Evolutionary conservation across 2,113 vertebrate species (phyloP).

Genomic region (Phalacrocorax aristotelis): DNA sequence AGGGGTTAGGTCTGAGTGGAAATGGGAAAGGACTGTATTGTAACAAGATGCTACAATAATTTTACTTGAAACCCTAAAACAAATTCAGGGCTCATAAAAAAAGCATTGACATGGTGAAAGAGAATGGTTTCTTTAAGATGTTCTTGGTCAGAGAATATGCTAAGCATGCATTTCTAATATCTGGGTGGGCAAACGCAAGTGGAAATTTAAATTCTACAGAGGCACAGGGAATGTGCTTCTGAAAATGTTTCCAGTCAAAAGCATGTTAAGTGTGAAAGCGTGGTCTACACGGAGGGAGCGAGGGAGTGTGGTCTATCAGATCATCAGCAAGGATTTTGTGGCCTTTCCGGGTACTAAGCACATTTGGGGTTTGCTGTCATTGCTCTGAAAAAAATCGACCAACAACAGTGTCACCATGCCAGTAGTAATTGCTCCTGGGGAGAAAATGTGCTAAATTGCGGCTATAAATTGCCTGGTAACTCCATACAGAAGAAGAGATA

Average conservation of each 20-base stretch:
- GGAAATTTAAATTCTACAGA: constrained; percentile 66
- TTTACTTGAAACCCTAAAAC: constrained; percentile 59
- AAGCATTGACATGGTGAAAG: constrained; percentile 62
- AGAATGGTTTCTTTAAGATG: constrained; percentile 73
- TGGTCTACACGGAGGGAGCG: constrained; percentile 11
- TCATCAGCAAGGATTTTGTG: constrained; percentile 16
- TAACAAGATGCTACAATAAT: constrained; percentile 62
- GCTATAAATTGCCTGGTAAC: neutral
- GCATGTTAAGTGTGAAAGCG: constrained; percentile 52
- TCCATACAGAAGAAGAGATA: neutral
- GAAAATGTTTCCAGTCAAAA: constrained; percentile 63
- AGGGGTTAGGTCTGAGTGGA: constrained; percentile 24
- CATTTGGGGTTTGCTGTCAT: neutral
- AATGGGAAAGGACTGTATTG: constrained; percentile 35
- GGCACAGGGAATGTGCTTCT: constrained; percentile 64
- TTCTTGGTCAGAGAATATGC: constrained; percentile 57
- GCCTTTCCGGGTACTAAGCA: neutral
- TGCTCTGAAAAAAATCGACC: neutral
- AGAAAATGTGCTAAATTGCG: neutral
- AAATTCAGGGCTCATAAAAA: constrained; percentile 59
- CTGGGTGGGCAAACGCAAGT: constrained; percentile 64
- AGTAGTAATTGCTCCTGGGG: neutral
- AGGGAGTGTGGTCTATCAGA: constrained; percentile 34
- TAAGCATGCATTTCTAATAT: constrained; percentile 56
- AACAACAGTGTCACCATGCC: neutral